Conservation (phyloP, 2,797 vertebrate genomes). For the Sphenodon punctatus region DNA sequence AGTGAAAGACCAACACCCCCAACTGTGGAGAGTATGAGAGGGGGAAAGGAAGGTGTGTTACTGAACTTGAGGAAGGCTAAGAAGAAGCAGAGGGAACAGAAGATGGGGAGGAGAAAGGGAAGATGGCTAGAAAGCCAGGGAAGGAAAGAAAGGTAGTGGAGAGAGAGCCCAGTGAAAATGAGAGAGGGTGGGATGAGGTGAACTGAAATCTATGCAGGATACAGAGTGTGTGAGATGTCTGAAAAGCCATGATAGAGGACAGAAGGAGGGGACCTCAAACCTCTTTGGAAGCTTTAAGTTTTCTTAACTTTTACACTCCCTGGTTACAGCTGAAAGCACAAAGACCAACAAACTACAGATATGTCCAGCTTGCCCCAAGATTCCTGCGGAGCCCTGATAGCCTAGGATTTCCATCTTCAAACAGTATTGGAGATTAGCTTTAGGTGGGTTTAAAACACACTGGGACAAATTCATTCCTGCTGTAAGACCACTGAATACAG, state of each 20-base stretch:
- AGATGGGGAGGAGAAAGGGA: neutral
- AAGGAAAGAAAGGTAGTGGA: neutral
- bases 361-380: constrained; percentile 15
- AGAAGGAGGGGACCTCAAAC: neutral
- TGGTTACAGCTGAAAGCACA: neutral
- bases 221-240: too few relatives aligned
- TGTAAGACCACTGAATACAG: constrained; percentile 48
- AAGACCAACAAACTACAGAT: constrained; percentile 25
- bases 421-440: neutral
- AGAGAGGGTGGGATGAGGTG: neutral
- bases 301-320: neutral
- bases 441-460: constrained; percentile 29
- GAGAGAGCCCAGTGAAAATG: neutral
- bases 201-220: neutral
- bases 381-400: too few relatives aligned
- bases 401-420: constrained; percentile 25
- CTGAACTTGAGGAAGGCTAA: neutral
- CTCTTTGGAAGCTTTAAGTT: neutral
- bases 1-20: neutral
- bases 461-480: constrained; percentile 9
- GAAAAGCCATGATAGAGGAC: too few relatives aligned
- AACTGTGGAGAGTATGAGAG: rapidly evolving
- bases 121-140: neutral
- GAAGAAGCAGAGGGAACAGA: neutral
- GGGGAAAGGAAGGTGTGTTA: neutral